Evolutionary conservation across 2,113 vertebrate species (phyloP).

Genomic region (Misgurnus mizolepis): DNA sequence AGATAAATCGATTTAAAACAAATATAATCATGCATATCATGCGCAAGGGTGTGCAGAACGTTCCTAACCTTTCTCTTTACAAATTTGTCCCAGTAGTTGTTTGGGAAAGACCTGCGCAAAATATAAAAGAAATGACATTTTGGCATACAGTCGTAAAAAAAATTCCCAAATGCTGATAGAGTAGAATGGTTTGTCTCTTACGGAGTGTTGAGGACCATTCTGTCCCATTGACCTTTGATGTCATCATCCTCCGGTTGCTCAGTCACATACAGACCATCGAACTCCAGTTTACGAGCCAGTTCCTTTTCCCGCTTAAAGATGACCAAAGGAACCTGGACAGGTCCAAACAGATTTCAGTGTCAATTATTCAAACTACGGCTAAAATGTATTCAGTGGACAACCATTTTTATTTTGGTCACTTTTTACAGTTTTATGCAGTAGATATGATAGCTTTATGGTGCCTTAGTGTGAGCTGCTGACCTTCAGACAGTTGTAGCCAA

Average conservation of each 20-base stretch:
- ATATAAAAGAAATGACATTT: slow-evolving; percentile 38
- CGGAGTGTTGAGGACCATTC: slow-evolving; percentile 91
- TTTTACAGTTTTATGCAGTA: too few species aligned
- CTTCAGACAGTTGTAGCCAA: slow-evolving; percentile 96
- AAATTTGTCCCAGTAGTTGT: slow-evolving; percentile 98
- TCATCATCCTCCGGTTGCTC: slow-evolving; percentile 93
- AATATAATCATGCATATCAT: too few species aligned
- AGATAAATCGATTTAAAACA: background rate
- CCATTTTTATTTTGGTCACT: too few species aligned
- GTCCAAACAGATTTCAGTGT: background rate
- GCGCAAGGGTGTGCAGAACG: background rate
- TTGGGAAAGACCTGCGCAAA: slow-evolving; percentile 82
- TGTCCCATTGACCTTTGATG: slow-evolving; percentile 93
- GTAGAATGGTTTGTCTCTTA: slow-evolving; percentile 62
- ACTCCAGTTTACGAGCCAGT: slow-evolving; percentile 89
- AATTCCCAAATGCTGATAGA: background rate
- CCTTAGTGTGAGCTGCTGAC: slow-evolving; percentile 59
- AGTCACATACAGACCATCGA: slow-evolving; percentile 88
- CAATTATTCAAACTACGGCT: too few species aligned
- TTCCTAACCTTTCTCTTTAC: slow-evolving; percentile 89
- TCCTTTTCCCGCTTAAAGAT: slow-evolving; percentile 95
- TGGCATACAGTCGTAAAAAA: background rate
- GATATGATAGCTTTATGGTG: too few species aligned
- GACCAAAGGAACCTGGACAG: slow-evolving; percentile 85
- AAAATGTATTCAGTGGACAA: too few species aligned